phyloP scores from a whole-genome alignment of 2,888 invertebrate species.

The Alcis repandata region DNA sequence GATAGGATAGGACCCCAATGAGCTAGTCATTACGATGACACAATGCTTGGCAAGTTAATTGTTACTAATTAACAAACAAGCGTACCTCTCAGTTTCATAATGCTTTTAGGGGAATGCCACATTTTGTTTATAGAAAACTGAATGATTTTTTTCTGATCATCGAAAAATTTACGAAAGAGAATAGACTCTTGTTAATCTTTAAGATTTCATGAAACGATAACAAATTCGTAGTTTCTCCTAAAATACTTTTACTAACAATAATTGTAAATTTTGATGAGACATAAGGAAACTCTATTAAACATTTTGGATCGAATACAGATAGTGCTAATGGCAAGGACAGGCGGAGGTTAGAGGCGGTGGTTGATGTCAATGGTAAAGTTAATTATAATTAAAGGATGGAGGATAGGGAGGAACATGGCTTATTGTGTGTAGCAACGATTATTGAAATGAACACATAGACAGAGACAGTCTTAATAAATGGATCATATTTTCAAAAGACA shows the following conservation, averaged over 20 bases:
- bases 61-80: conserved; percentile 21
- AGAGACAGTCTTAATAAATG: too few relatives aligned
- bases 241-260: neutral
- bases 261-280: neutral
- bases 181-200: neutral
- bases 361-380: conserved; percentile 31
- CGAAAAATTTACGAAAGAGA: neutral
- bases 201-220: neutral
- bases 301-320: neutral
- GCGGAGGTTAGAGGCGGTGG: conserved; percentile 17
- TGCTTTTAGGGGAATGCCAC: neutral
- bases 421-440: neutral
- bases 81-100: neutral
- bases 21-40: conserved; percentile 42
- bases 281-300: neutral
- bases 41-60: conserved; percentile 50
- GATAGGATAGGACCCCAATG: conserved; percentile 5
- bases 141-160: neutral
- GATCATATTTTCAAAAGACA: neutral
- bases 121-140: neutral
- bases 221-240: neutral
- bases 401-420: neutral
- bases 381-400: conserved; percentile 30
- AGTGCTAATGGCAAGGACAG: conserved; percentile 46
- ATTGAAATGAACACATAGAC: neutral